phyloP scores from a whole-genome alignment of 2,113 vertebrate genomes.

The Lophotis ruficrista region DNA sequence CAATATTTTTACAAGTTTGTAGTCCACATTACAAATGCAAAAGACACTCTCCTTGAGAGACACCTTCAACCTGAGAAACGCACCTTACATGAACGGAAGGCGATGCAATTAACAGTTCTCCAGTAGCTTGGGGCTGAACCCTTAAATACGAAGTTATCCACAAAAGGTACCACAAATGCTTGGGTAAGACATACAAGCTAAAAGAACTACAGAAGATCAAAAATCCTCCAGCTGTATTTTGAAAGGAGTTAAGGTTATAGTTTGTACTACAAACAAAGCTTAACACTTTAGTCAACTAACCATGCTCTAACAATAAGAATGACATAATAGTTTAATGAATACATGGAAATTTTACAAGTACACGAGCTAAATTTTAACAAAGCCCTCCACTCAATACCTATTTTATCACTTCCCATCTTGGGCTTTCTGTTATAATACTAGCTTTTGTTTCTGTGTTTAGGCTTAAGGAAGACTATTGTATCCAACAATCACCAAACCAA shows the following conservation, averaged over 20 bases:
- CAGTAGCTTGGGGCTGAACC: not conserved
- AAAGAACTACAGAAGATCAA: constrained; percentile 2
- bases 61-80: not conserved
- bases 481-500: constrained; percentile 72
- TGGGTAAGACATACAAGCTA: not conserved
- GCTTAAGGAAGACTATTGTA: constrained; percentile 82
- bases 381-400: constrained; percentile 82
- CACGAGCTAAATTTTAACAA: constrained; percentile 83
- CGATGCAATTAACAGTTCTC: not conserved
- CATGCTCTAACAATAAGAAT: constrained; percentile 86
- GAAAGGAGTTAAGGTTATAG: constrained; percentile 33
- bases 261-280: constrained; percentile 62
- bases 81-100: not conserved
- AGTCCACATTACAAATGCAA: not conserved
- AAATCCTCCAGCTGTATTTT: constrained; percentile 44
- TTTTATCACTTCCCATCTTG: constrained; percentile 94
- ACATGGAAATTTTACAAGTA: constrained; percentile 94
- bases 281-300: constrained; percentile 70
- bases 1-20: not conserved
- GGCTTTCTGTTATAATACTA: constrained; percentile 81
- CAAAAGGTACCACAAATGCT: not conserved
- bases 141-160: not conserved
- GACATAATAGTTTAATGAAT: constrained; percentile 92
- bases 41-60: not conserved
- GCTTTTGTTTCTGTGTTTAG: constrained; percentile 87